Percentiles rank a stretch among this genome's conserved stretches.
phyloP scores from a whole-genome alignment of 37 sponge, comb jelly and placozoan species.

The Dysidea cf. avara region DNA sequence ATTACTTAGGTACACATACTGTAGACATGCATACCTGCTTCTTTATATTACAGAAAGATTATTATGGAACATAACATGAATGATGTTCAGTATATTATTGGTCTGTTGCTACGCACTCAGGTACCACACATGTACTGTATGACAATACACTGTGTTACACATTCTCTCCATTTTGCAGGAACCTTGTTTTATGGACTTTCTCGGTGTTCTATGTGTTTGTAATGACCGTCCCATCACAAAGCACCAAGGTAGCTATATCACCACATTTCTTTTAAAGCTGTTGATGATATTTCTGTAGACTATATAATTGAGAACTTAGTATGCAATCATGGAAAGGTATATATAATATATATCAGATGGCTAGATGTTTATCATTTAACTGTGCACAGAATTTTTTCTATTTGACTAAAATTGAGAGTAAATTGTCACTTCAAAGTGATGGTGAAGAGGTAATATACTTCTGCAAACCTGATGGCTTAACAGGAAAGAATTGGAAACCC shows the following conservation, averaged over 20 bases:
- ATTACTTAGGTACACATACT: no score
- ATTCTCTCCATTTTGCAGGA: no score
- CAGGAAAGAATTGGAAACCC: no score
- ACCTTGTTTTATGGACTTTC: slow-evolving; percentile 52
- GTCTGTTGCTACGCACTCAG: slow-evolving; percentile 7
- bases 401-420: slow-evolving; percentile 2
- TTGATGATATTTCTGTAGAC: slow-evolving; percentile 5
- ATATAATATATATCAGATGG: no score
- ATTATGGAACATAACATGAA: background rate
- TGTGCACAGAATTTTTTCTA: slow-evolving; percentile 9
- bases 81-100: slow-evolving; percentile 24
- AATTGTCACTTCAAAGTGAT: background rate
- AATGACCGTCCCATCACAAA: slow-evolving; percentile 42
- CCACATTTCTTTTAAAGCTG: no score
- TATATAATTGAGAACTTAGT: slow-evolving; percentile 21
- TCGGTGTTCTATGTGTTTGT: slow-evolving; percentile 70
- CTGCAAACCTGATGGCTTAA: no score
- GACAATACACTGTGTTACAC: background rate
- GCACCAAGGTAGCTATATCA: slow-evolving; percentile 45
- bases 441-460: no score
- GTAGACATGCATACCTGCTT: no score
- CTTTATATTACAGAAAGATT: no score
- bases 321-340: slow-evolving; percentile 6
- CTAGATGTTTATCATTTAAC: no score
- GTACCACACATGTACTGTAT: background rate